Base-by-base conservation (phyloP, 2,888 invertebrate species). In the Meiosimyza platycephala region DNA sequence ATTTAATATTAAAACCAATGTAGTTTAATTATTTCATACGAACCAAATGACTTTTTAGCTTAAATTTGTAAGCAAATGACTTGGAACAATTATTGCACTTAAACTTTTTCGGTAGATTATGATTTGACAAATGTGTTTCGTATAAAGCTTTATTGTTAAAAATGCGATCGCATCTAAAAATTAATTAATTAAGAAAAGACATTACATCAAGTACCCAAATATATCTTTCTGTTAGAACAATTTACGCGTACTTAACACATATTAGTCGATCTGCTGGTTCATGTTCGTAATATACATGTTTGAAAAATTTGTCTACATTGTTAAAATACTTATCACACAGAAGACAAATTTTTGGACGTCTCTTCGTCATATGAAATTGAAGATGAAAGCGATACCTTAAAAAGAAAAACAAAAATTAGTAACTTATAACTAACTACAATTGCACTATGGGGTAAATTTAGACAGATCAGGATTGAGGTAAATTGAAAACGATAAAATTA, bases 331-430 rank as follows among this genome's bases (percentile, higher is more conserved):
- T 79, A 62, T 82, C 80, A 72, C 86, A 86, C 18, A 86, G 80
- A 15, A 86, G 79, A 57, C 86, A 86, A 0, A 79, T 80, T 59
- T 83, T 83, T 3, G 87, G 84, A 9, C 86, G 76, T 16, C 81
- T 83, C 15, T 81, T 81, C 40, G 82, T 81, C 72, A 85, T 74
- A 78, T 86, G 86, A 62, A 85, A 86, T 78, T 86, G 87, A 74
- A 84, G 81, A 62, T 86, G 86, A 72, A 87, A 86, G 9, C 84
- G 81, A 48, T 82, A 87, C 57, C 86, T 87, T 66, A 5, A 75
- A 71, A 0, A 9, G 68, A 28, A n/a, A 3, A 55, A 28, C 65
- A 67, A n/a, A 65, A n/a, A 12, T 22, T 18, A 9, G 3, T 51
- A 50, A 40, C 4, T 33, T 12, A 48, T 48, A 3, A n/a, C 6